A percentile compares a stretch with the other conserved stretches of the same genome.
Conservation (phyloP, 2,797 vertebrate genomes). For the Lagocephalus sceleratus region DNA sequence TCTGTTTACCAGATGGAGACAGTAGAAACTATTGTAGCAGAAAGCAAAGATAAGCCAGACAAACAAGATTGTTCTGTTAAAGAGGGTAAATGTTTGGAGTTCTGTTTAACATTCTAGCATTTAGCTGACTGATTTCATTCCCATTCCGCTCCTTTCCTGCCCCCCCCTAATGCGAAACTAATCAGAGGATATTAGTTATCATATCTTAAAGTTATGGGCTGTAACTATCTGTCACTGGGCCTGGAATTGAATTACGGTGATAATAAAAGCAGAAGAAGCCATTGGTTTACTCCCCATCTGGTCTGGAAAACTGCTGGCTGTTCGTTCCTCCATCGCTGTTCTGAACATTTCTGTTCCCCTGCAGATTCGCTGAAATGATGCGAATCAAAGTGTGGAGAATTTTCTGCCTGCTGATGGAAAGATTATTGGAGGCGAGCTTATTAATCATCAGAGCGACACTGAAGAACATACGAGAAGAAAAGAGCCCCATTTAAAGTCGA, state of each 20-base stretch:
- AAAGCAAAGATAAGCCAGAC: conserved; percentile 37
- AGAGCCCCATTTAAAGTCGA: neutral
- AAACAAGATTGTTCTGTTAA: conserved; percentile 34
- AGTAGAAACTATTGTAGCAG: conserved; percentile 25
- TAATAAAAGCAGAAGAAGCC: conserved; percentile 44
- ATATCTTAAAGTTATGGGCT: conserved; percentile 60
- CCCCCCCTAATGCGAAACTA: conserved; percentile 38
- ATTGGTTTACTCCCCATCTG: conserved; percentile 21
- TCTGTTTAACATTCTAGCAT: conserved; percentile 35
- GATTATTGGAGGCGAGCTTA: neutral
- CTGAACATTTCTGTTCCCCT: conserved; percentile 11
- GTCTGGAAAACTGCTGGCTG: conserved; percentile 16
- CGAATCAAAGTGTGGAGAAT: conserved; percentile 18
- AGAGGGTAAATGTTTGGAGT: conserved; percentile 39
- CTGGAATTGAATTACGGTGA: conserved; percentile 48
- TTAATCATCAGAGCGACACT: conserved; percentile 10
- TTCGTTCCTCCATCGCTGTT: conserved; percentile 18
- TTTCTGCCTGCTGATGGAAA: conserved; percentile 19
- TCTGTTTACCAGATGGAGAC: conserved; percentile 44
- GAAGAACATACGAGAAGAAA: conserved; percentile 4
- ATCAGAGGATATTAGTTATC: conserved; percentile 65
- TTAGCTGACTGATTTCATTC: conserved; percentile 25
- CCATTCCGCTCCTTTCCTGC: conserved; percentile 29
- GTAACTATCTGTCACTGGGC: conserved; percentile 49
- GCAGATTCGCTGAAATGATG: conserved; percentile 18